Percentiles rank a stretch among this genome's conserved stretches.
Conservation (phyloP, 1,140 invertebrate species). For the Papilio dardanus region DNA sequence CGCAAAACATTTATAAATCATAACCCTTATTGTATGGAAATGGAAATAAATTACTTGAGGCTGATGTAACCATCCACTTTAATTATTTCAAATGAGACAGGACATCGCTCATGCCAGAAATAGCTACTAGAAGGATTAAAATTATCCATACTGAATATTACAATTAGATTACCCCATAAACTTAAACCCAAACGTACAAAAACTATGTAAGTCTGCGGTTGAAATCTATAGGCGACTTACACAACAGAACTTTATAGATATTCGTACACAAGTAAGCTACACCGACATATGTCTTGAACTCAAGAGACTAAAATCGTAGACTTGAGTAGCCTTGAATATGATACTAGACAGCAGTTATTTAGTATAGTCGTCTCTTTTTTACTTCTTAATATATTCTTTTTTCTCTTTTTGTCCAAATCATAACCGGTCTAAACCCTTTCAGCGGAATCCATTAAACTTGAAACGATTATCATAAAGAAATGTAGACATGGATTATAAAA, state of each 20-base stretch:
- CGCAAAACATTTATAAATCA: not conserved
- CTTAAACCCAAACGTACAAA: too few relatives aligned
- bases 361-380: not conserved
- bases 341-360: not conserved
- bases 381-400: not conserved
- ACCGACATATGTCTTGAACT: too few relatives aligned
- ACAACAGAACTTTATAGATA: too few relatives aligned
- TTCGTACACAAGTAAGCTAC: too few relatives aligned
- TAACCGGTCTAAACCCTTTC: not conserved
- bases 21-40: not conserved
- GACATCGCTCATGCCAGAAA: not conserved
- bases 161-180: too few relatives aligned
- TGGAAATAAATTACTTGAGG: not conserved
- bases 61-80: not conserved
- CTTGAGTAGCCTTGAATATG: too few relatives aligned
- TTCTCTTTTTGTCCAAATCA: not conserved
- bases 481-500: slow-evolving; percentile 13
- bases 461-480: not conserved
- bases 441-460: slow-evolving; percentile 13
- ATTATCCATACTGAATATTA: not conserved
- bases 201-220: too few relatives aligned
- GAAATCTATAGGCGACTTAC: too few relatives aligned
- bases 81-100: not conserved
- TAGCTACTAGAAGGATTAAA: not conserved
- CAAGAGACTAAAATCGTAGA: too few relatives aligned